Evolutionary conservation across 2,888 invertebrate species (phyloP), one percentile per base, ranked within the genome.

Genomic region (Exocentrus adspersus): DNA sequence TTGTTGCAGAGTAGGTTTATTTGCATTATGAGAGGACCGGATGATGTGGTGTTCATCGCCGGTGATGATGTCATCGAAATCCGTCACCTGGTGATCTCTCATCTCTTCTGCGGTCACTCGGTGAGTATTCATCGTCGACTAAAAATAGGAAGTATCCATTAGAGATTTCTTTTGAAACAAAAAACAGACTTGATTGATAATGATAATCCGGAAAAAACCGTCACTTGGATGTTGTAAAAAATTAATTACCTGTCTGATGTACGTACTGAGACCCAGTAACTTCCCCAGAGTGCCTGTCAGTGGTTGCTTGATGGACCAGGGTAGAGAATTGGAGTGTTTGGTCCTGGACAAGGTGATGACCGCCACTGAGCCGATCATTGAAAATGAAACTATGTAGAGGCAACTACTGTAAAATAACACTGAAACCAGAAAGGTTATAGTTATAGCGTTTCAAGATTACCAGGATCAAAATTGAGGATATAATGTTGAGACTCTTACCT

Each of bases 341-440:
- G 83, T 84, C 61, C 85, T 80, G 0, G 86, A 83, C 65, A 87
- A 74, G 72, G 86, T 86, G 64, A 87, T 84, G 10, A 87, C 86
- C 14, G 84, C 66, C 14, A 86, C 84, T 0, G 87, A 86, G 43
- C 85, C 79, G n/a, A 87, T 77, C 72, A 87, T 78, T 1, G 87
- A 85, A 68, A 87, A 81, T 52, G 84, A 83, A 17, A 86, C 83
- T 71, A 87, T 80, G 66, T 86, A 84, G 54, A 88, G 78, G 63
- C 86, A 85, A 70, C 83, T 85, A 59, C 85, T 85, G 77, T 86
- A 88, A 77, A 87, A 87, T 61, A 85, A 76, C 20, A 88, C 88
- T 88, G 79, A 78, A 85, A 77, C n/a, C n/a, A n/a, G n/a, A n/a
- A n/a, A n/a, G 24, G 24, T 24, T 24, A 5, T 24, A 24, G n/a